These are phyloP conservation scores for Macroramphosus scolopax DNA, from an alignment of 2,797 vertebrate genomes.

Conservation along the genomic window DNA sequence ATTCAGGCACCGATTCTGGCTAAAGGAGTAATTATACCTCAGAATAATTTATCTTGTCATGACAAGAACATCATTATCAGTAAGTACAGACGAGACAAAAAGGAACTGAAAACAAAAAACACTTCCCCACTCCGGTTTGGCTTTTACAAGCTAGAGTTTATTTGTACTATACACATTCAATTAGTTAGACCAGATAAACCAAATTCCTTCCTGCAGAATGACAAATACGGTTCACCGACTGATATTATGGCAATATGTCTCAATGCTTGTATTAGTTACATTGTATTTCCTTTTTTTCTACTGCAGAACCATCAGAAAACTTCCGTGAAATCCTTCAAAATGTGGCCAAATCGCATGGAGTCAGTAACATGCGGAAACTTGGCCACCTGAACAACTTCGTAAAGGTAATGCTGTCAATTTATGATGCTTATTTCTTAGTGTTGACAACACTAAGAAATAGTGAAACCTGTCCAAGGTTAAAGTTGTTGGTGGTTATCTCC, in stretches of 20 bases:
- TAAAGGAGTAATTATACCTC: conserved; percentile 1
- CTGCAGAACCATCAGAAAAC: conserved; percentile 92
- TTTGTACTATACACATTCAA: conserved; percentile 58
- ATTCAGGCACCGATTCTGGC: background rate
- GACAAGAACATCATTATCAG: background rate
- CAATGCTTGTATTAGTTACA: conserved; percentile 44
- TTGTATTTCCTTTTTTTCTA: conserved; percentile 42
- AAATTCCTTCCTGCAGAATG: conserved; percentile 58
- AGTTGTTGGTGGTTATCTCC: too few species aligned
- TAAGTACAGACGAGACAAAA: conserved; percentile 7
- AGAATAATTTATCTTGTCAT: conserved; percentile 1
- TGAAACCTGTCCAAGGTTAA: too few species aligned
- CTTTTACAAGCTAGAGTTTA: conserved; percentile 36
- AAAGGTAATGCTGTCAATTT: conserved; percentile 82
- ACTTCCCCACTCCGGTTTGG: conserved; percentile 15
- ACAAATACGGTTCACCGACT: conserved; percentile 33
- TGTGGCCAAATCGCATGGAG: conserved; percentile 95
- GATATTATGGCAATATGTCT: conserved; percentile 57
- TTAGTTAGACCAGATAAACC: conserved; percentile 44
- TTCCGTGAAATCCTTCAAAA: conserved; percentile 98
- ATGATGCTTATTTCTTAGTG: too few species aligned
- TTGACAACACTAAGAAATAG: conserved; percentile 1
- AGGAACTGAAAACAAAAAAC: conserved; percentile 42
- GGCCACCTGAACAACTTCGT: conserved; percentile 99
- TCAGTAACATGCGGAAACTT: conserved; percentile 98